These are phyloP conservation scores for Diogma glabrata DNA, from an alignment of 2,888 invertebrate species.

Conservation along the genomic window DNA sequence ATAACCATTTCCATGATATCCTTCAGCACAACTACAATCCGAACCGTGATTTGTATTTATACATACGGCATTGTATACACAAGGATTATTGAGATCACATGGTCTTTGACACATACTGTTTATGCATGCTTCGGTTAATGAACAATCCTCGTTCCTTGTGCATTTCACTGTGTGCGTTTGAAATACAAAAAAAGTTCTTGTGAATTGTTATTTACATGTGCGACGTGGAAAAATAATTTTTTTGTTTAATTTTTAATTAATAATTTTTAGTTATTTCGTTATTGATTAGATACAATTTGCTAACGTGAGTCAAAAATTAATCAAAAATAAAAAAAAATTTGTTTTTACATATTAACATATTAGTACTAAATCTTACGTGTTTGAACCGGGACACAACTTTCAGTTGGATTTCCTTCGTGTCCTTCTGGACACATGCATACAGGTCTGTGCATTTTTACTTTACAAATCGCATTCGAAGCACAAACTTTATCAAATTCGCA, in stretches of 20 bases:
- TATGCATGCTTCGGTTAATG: conserved; percentile 75
- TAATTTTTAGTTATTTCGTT: neutral
- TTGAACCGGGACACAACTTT: conserved; percentile 62
- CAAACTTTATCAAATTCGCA: conserved; percentile 72
- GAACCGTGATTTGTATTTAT: conserved; percentile 79
- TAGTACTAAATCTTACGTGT: conserved; percentile 74
- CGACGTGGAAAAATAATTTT: too few species aligned
- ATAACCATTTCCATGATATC: conserved; percentile 78
- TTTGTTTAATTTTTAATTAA: neutral
- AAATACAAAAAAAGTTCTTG: conserved; percentile 14
- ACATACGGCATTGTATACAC: conserved; percentile 72
- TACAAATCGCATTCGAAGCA: conserved; percentile 63
- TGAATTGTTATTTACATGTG: conserved; percentile 16
- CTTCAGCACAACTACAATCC: conserved; percentile 75
- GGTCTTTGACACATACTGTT: conserved; percentile 75
- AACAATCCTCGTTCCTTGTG: conserved; percentile 75
- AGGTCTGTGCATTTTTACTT: conserved; percentile 70
- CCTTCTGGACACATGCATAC: conserved; percentile 71
- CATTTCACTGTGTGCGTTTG: conserved; percentile 58
- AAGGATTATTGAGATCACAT: conserved; percentile 75
- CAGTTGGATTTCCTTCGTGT: conserved; percentile 69
- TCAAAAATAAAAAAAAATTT: neutral
- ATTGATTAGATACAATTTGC: conserved; percentile 11
- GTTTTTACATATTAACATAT: too few species aligned
- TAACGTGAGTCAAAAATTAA: conserved; percentile 22